phyloP scores from a whole-genome alignment of 2,888 invertebrate species.

The Cantharis rufa region DNA sequence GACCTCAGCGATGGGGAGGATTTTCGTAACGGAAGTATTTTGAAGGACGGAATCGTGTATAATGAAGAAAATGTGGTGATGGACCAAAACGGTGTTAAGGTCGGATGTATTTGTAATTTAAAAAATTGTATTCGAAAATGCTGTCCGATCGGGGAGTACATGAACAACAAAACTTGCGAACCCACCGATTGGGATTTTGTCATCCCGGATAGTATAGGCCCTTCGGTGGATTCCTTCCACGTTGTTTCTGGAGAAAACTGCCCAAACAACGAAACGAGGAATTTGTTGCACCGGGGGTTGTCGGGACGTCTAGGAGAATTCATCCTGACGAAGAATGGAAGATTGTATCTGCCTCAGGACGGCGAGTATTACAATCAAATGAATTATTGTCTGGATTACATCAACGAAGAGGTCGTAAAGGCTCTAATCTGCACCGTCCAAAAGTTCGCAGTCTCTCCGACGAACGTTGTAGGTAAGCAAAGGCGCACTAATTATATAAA shows the following conservation, averaged over 20 bases:
- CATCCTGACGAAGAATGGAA: background rate
- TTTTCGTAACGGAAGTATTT: background rate
- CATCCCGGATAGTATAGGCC: background rate
- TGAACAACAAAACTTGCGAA: conserved; percentile 13
- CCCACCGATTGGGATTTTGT: conserved; percentile 3
- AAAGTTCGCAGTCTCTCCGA: background rate
- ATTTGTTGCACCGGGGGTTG: background rate
- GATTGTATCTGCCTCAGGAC: background rate
- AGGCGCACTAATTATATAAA: background rate
- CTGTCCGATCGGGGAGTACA: conserved; percentile 14
- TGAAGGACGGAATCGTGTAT: background rate
- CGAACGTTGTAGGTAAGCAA: background rate
- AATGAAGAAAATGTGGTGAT: background rate
- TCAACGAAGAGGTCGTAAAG: conserved; percentile 8
- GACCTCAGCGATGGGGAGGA: background rate
- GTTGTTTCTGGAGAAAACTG: conserved; percentile 7
- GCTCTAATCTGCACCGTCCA: conserved; percentile 6
- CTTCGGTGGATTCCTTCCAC: background rate
- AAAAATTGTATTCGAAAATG: conserved; percentile 17
- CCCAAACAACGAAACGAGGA: background rate
- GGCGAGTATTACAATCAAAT: background rate
- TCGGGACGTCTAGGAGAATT: conserved; percentile 1
- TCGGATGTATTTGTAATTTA: conserved; percentile 11
- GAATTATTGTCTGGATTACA: conserved; percentile 22
- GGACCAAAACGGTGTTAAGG: background rate